Base-by-base conservation (phyloP, 2,113 vertebrate species). In the Nesogale talazaci region DNA sequence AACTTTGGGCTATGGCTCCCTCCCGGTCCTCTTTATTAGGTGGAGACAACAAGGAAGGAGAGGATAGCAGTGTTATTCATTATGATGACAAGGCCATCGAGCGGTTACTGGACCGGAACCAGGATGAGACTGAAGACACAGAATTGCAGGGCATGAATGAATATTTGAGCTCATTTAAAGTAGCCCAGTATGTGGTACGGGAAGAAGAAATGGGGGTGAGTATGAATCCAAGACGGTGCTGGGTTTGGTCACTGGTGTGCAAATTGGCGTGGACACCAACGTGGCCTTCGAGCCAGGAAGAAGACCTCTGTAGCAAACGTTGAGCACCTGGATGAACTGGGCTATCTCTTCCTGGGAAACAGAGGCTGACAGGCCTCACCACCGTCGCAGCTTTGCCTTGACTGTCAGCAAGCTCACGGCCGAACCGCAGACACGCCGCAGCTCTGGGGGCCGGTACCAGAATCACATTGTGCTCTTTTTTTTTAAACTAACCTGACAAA, bases 131-230 rank as follows among this genome's bases (percentile, higher is more conserved):
- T 0, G 99, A 99, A 36, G 99, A 99, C 96, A 99, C 99, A 0
- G 99, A 99, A 97, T 97, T 99, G 70, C 99, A 99, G 98, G 99
- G 99, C 98, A 99, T 99, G 99, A 99, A 99, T 83, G 99, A 99
- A 59, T 99, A 99, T 98, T 98, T 99, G 96, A 99, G 99, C 96
- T 99, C 99, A 36, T 99, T 99, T 95, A 99, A 99, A 95, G 99
- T 99, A 96, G 99, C 99, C 40, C 99, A 99, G 94, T 99, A 99
- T 85, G 99, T 99, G 92, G 99, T 99, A 31, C 99, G 99, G 93
- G 99, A 99, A 84, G 99, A 99, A 95, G 99, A 99, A 2, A 99
- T 99, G 97, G 99, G 98, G 98, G 99, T 99, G 96, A 97, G 98
- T 98, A 89, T 89, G 70, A 96, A 38, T 93, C 85, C 77, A 80